Base-by-base conservation (phyloP, 2,797 vertebrate genomes). In the Hoplostethus atlanticus region DNA sequence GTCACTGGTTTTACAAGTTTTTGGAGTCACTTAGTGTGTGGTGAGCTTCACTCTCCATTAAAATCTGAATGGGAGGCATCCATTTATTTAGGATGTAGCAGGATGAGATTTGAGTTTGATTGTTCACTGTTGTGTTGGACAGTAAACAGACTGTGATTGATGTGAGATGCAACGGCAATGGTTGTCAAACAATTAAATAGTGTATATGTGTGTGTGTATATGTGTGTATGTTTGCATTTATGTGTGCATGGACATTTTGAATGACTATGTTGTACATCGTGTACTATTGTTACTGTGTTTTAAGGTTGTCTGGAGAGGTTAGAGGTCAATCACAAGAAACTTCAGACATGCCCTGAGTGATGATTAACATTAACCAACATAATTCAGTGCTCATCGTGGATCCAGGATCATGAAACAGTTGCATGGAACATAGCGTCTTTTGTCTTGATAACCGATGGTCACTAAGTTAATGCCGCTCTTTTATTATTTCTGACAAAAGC, bases 11-110 rank as follows among this genome's bases (percentile, higher is more conserved):
- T 40, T 40, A 40, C 38, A 40, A 10, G 38, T 8, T 40, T 40
- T 68, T 59, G 28, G 64, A 68, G 46, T 72, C 38, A 34, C 34
- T 34, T 34, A 34, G 4, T 5, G n/a, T 60, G 64, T 9, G 25
- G 7, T 51, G 67, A 62, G 47, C 47, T 17, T 50, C 17, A 17
- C 48, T 12, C 50, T 56, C n/a, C 8, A 47, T 0, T 16, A 0
- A 53, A 47, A n/a, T 36, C 56, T 10, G 13, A 17, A 54, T 25
- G 5, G 34, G 12, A 52, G 38, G 9, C 38, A 40, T 40, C 38
- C 7, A 40, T 40, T 40, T 8, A 8, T 40, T 6, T 10, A 7
- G 40, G 16, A 17, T 50, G 44, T 2, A 28, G 25, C 21, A 28
- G 9, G 46, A 9, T 30, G 17, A 63, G 34, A 55, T 55, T 15